Conservation (phyloP, 2,113 vertebrate species). For the Heptranchias perlo region DNA sequence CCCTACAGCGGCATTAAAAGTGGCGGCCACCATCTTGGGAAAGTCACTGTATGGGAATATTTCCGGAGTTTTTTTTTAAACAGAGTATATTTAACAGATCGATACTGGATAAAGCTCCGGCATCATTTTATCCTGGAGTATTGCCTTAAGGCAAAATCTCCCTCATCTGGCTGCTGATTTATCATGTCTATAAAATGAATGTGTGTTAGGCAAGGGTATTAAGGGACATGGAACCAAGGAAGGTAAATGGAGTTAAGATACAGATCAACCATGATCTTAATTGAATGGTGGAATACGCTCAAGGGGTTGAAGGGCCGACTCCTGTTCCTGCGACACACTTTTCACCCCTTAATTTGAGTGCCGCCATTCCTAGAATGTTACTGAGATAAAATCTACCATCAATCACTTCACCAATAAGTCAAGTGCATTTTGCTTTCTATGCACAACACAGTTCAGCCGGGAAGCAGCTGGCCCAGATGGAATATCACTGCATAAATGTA, state of each 20-base stretch:
- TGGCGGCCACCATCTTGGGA: background rate
- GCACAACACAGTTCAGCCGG: background rate
- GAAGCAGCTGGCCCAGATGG: background rate
- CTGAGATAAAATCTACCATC: background rate
- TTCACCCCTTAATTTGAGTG: background rate
- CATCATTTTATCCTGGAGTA: background rate
- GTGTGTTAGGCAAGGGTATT: too few species aligned
- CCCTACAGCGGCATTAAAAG: background rate
- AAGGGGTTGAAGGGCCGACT: too few species aligned
- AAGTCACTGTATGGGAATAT: too few species aligned
- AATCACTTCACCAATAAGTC: background rate
- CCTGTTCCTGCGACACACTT: too few species aligned
- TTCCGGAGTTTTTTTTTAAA: too few species aligned
- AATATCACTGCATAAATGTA: background rate
- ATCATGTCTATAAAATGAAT: background rate
- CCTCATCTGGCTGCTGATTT: background rate
- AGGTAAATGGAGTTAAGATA: too few species aligned
- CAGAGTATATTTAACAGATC: too few species aligned
- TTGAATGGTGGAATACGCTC: too few species aligned
- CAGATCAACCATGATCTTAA: too few species aligned
- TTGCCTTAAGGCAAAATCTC: background rate
- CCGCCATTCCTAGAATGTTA: background rate
- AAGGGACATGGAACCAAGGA: too few species aligned
- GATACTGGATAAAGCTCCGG: background rate
- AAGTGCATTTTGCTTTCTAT: background rate